Conservation (phyloP, 2,113 vertebrate species). For the Mastomys coucha region DNA sequence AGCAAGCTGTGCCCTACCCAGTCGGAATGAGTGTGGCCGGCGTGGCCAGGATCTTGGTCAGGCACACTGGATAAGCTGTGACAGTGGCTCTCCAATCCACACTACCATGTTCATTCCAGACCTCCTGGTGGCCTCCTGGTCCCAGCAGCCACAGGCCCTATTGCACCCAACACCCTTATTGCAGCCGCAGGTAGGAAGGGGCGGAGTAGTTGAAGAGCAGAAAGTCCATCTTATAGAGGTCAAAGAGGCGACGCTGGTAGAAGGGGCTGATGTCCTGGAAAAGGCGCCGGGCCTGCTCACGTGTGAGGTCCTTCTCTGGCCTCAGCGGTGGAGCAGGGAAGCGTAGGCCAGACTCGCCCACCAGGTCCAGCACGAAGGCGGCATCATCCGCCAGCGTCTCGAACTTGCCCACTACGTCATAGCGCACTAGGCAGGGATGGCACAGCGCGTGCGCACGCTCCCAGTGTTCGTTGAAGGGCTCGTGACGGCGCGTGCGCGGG, state of each 20-base stretch:
- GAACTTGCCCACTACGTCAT: constrained; percentile 96
- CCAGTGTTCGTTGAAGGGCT: constrained; percentile 98
- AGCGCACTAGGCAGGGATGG: constrained; percentile 96
- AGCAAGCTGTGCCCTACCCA: neutral
- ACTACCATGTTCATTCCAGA: fast-evolving
- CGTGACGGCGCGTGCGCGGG: constrained; percentile 92
- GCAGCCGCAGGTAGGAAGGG: constrained; percentile 92
- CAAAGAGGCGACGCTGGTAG: constrained; percentile 95
- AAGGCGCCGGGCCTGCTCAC: constrained; percentile 91
- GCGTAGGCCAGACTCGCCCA: constrained; percentile 86
- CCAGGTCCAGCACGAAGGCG: constrained; percentile 92
- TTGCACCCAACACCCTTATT: constrained; percentile 57
- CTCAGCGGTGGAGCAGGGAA: constrained; percentile 91
- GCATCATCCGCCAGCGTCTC: constrained; percentile 97
- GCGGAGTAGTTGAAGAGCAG: constrained; percentile 97
- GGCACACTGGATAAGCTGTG: too few relatives aligned
- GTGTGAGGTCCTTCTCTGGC: constrained; percentile 88
- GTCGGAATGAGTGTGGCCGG: neutral
- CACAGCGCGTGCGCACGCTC: constrained; percentile 95
- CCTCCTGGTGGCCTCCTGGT: neutral
- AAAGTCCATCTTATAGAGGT: constrained; percentile 98
- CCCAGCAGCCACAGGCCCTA: neutral
- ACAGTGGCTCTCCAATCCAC: neutral
- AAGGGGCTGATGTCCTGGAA: constrained; percentile 94
- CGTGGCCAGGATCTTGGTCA: neutral